phyloP scores from a whole-genome alignment of 2,113 vertebrate genomes.

The Mobula hypostoma region DNA sequence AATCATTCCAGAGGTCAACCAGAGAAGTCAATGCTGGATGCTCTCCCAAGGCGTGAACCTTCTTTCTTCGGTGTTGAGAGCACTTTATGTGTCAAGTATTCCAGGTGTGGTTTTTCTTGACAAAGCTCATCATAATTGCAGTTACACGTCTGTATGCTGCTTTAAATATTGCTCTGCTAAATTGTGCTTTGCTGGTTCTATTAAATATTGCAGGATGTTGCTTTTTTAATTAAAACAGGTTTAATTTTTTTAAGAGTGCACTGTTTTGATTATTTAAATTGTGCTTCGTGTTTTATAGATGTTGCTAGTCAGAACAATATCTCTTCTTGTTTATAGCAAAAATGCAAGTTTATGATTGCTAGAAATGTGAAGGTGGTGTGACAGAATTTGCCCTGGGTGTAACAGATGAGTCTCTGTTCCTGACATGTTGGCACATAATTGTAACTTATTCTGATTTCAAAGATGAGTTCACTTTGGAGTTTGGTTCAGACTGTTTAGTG shows the following conservation, averaged over 20 bases:
- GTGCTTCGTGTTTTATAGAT: not conserved
- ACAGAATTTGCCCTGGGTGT: not conserved
- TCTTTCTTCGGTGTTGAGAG: no score
- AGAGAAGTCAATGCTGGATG: no score
- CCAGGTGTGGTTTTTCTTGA: no score
- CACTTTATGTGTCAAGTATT: no score
- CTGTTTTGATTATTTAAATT: conserved; percentile 24
- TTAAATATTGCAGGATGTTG: not conserved
- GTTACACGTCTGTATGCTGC: no score
- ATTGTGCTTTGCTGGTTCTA: not conserved
- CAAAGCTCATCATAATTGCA: no score
- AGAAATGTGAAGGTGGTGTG: conserved; percentile 3
- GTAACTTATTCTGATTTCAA: not conserved
- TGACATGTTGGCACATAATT: not conserved
- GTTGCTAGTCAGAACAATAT: not conserved
- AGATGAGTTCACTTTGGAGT: not conserved
- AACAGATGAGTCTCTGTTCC: not conserved
- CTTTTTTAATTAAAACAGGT: not conserved
- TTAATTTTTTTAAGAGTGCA: conserved; percentile 11
- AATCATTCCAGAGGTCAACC: no score
- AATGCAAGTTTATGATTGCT: conserved; percentile 12
- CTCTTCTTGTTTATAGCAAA: not conserved
- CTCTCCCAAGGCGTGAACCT: no score
- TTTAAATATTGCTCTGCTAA: not conserved
- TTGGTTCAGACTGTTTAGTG: not conserved